Evolutionary conservation across 2,888 invertebrate species (phyloP).

Genomic region (Agrochola macilenta): DNA sequence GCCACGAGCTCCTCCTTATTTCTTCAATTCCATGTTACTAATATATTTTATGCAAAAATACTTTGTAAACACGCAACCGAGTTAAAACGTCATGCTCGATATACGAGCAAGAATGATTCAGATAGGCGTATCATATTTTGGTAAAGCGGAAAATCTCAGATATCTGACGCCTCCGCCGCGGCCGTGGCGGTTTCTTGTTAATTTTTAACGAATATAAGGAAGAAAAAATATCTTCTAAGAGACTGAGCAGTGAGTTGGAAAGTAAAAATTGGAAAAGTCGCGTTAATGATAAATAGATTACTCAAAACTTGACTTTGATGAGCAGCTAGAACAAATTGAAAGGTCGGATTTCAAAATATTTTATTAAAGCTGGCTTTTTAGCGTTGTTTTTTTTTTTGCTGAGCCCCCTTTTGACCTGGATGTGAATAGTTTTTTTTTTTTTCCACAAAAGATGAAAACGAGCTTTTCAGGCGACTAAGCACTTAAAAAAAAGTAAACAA

Average conservation of each 20-base stretch:
- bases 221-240: background rate
- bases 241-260: background rate
- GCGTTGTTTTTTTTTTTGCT: background rate
- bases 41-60: background rate
- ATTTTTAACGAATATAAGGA: conserved; percentile 23
- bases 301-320: background rate
- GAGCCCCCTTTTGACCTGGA: background rate
- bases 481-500: too few species aligned
- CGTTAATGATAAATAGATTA: background rate
- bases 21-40: background rate
- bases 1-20: too few species aligned
- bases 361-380: background rate
- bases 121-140: conserved; percentile 16
- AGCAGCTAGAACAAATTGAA: background rate
- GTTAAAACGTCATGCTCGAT: background rate
- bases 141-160: conserved; percentile 31
- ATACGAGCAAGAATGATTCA: conserved; percentile 27
- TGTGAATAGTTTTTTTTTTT: background rate
- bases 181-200: conserved; percentile 35
- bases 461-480: background rate
- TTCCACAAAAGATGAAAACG: background rate
- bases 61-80: background rate
- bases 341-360: background rate
- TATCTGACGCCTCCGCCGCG: conserved; percentile 43
- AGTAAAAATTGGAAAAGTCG: background rate